Evolutionary conservation across 1,140 invertebrate genomes (phyloP).

Genomic region (Lethocerus indicus): DNA sequence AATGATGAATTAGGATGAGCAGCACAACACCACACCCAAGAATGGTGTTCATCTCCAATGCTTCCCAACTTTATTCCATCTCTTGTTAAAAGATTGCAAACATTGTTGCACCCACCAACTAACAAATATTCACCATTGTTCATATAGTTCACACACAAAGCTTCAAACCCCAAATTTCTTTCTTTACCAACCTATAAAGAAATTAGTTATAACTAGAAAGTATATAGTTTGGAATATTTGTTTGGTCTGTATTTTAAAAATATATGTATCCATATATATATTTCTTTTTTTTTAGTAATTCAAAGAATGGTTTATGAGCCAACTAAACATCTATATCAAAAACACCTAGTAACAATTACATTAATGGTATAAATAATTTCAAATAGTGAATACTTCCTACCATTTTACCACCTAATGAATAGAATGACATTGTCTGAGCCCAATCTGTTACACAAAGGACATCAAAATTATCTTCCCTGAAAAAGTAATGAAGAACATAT

Average conservation of each 20-base stretch:
- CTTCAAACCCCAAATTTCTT: slow-evolving; percentile 57
- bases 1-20: slow-evolving; percentile 54
- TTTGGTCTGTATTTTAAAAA: neutral
- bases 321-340: neutral
- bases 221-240: neutral
- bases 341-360: neutral
- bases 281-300: neutral
- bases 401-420: slow-evolving; percentile 69
- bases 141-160: slow-evolving; percentile 60
- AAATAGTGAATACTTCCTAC: slow-evolving; percentile 25
- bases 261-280: no score
- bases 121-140: slow-evolving; percentile 67
- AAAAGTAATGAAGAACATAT: slow-evolving; percentile 18
- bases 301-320: neutral
- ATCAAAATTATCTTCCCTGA: slow-evolving; percentile 43
- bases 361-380: neutral
- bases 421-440: slow-evolving; percentile 84
- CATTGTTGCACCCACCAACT: slow-evolving; percentile 66
- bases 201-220: neutral
- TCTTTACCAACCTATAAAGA: slow-evolving; percentile 19
- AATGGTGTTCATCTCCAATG: slow-evolving; percentile 53
- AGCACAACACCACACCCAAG: slow-evolving; percentile 77
- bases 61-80: slow-evolving; percentile 65
- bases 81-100: slow-evolving; percentile 58
- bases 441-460: slow-evolving; percentile 85